Base-by-base conservation (phyloP, 2,797 vertebrate species). In the Buceros bicornis region DNA sequence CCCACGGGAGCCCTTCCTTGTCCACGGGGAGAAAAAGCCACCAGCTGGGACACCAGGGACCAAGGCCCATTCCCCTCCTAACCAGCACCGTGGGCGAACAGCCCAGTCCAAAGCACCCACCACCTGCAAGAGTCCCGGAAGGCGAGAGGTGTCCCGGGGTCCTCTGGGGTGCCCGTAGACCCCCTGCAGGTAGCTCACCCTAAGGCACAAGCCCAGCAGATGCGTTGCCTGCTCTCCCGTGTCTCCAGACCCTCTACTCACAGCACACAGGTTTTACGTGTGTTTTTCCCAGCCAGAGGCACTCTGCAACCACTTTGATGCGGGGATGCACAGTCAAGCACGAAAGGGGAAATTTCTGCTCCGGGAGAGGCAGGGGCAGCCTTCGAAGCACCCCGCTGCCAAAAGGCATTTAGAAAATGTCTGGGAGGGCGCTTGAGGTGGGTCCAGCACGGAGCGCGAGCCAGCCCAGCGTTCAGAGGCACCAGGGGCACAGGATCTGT, bases 51-150 rank as follows among this genome's bases (percentile, higher is more conserved):
- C 66, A 76, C 9, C 12, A n/a, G 47, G 29, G 13, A 76, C 42
- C 42, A 77, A 33, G 50, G 83, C 15, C 42, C n/a, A 13, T 31
- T 84, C 29, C 13, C 58, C 70, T 73, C 17, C 43, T 53, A 16
- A 33, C 5, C 20, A 7, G 7, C 0, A 3, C 31, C 0, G 2
- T 1, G 5, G 16, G 8, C 12, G 7, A 67, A 26, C 1, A 80
- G 65, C 56, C 25, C 51, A 43, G 42, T 40, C 5, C 1, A 6
- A 72, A 83, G 51, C 72, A 83, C 5, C 15, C 3, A 3, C 40
- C 42, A 21, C 10, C 48, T 56, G 3, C 0, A 58, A 11, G 66
- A 17, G 57, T 47, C n/a, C 45, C 12, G 29, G 50, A 54, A 48
- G 50, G 35, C 43, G 37, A 57, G 19, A 28, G 14, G 21, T 26